A percentile compares a stretch with the other conserved stretches of the same genome.
Conservation (phyloP, 2,113 vertebrate genomes). For the Malurus cyaneus region DNA sequence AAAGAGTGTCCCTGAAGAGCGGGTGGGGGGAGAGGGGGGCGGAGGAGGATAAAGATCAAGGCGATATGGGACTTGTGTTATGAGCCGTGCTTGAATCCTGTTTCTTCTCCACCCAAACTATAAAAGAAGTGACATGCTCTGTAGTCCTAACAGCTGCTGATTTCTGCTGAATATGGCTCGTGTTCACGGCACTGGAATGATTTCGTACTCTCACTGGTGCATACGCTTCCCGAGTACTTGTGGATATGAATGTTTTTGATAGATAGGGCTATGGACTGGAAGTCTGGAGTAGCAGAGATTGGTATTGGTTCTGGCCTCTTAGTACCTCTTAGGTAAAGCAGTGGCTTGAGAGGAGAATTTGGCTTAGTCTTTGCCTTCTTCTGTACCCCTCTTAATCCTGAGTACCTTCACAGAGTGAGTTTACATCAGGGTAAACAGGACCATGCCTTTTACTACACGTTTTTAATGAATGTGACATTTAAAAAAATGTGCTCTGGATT, state of each 20-base stretch:
- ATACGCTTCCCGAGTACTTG: background rate
- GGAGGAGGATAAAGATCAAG: slow-evolving; percentile 52
- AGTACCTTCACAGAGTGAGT: background rate
- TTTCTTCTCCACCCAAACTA: slow-evolving; percentile 52
- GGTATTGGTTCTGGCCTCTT: background rate
- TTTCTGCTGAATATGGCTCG: slow-evolving; percentile 52
- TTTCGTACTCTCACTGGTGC: background rate
- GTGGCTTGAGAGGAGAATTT: background rate
- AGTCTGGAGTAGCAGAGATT: background rate
- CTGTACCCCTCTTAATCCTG: background rate
- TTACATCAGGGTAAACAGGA: background rate
- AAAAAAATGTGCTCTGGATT: background rate
- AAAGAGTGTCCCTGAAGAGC: slow-evolving; percentile 55
- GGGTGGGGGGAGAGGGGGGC: background rate
- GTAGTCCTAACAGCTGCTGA: slow-evolving; percentile 33
- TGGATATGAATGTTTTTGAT: background rate
- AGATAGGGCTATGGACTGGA: background rate
- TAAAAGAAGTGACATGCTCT: slow-evolving; percentile 51
- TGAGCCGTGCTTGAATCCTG: slow-evolving; percentile 54
- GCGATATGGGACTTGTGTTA: slow-evolving; percentile 56
- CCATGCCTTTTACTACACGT: background rate
- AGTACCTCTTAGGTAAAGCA: background rate
- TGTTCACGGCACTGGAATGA: slow-evolving; percentile 26
- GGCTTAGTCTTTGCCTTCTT: background rate
- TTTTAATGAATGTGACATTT: background rate